phyloP scores from a whole-genome alignment of 2,797 vertebrate species.

The Miichthys miiuy region DNA sequence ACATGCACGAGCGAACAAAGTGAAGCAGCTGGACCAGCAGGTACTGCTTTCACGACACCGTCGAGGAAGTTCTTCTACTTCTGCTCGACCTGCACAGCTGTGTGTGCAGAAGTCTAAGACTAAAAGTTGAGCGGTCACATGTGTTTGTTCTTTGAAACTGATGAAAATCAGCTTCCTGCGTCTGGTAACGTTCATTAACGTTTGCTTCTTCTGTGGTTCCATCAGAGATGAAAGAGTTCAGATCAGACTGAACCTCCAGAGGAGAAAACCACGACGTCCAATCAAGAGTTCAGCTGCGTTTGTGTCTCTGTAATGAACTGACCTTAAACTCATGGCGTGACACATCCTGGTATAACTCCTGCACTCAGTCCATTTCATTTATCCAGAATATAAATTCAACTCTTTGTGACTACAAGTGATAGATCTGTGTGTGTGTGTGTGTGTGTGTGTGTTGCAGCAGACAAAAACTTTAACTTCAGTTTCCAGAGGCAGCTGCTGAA shows the following conservation, averaged over 20 bases:
- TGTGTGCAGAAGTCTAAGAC: not conserved
- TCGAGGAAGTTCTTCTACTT: not conserved
- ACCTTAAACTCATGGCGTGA: not conserved
- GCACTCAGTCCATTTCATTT: not conserved
- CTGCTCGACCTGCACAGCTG: not conserved
- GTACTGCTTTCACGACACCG: not conserved
- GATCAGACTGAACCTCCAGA: slow-evolving; percentile 1
- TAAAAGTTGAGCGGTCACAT: not conserved
- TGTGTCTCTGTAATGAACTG: not conserved
- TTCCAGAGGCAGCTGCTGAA: slow-evolving; percentile 33
- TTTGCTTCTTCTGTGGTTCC: slow-evolving; percentile 23
- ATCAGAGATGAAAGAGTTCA: slow-evolving; percentile 6
- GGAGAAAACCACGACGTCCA: slow-evolving; percentile 6
- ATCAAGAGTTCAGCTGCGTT: not conserved
- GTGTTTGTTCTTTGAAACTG: slow-evolving; percentile 9
- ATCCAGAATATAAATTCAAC: not conserved
- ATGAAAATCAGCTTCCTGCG: slow-evolving; percentile 6
- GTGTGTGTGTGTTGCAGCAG: slow-evolving; percentile 3
- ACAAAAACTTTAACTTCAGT: too few species aligned
- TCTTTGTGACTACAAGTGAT: not conserved
- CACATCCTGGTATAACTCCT: not conserved
- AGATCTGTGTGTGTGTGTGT: not conserved
- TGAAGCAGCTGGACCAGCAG: not conserved
- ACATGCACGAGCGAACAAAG: not conserved
- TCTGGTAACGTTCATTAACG: slow-evolving; percentile 28